Base-by-base conservation (phyloP, 2,113 vertebrate genomes). In the Tragelaphus buxtoni region DNA sequence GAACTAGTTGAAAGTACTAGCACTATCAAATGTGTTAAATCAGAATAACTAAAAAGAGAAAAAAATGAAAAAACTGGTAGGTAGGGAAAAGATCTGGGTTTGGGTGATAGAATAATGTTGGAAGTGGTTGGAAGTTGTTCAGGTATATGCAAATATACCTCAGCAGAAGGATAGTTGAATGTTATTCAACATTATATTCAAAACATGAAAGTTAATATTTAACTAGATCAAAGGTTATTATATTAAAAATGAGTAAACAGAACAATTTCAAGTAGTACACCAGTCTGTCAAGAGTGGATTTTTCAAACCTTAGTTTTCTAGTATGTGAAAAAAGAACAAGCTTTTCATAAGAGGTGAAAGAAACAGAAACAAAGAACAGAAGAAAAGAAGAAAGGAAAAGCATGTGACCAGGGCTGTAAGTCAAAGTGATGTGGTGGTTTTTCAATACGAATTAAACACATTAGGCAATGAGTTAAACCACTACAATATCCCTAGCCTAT, bases 361-460 rank as follows among this genome's bases (percentile, higher is more conserved):
- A 56, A 30, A 42, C 16, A 39, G 0, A 69, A 7, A 72, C 49
- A 69, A 91, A 76, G 24, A 93, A 45, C 1, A 26, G 39, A 65
- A 87, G 12, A 55, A 65, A 63, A 26, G 42, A 85, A 86, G 9
- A 65, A 90, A 89, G 11, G 18, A 86, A 55, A 96, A 96, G 42
- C 93, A 35, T 69, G 82, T 94, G 92, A 90, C 87, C 77, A 39
- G 92, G 79, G 89, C 86, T 90, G 32, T 16, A n/a, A 97, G 72
- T 91, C 97, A 97, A 83, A 81, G 89, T 2, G 53, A 77, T 95
- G 91, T 96, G 96, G 61, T 90, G 93, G 61, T 26, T 94, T 47
- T 82, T 97, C 14, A 49, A 80, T 97, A 60, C 69, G 97, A 97
- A 98, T 97, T 96, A 98, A 95, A 95, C 94, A 90, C 77, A 97